A percentile compares a stretch with the other conserved stretches of the same genome.
Conservation (phyloP, 2,888 invertebrate genomes). For the Aspidapion aeneum region DNA sequence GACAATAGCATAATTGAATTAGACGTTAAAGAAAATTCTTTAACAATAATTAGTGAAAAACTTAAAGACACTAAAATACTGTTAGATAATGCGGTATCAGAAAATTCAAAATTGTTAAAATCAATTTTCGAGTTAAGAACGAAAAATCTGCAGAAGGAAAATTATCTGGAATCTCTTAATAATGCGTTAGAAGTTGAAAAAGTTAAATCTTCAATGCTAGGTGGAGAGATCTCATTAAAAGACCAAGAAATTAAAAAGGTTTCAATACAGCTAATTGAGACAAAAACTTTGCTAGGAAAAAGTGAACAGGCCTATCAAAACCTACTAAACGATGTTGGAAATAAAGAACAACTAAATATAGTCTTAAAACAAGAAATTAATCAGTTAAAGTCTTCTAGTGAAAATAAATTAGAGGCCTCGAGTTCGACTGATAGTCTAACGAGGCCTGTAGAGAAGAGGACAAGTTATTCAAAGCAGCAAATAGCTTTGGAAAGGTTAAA, state of each 20-base stretch:
- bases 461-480: conserved; percentile 29
- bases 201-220: neutral
- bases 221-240: neutral
- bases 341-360: neutral
- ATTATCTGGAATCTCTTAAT: neutral
- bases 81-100: neutral
- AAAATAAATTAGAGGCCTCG: neutral
- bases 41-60: neutral
- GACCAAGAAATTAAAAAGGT: neutral
- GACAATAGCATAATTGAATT: neutral
- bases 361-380: neutral
- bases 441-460: conserved; percentile 10
- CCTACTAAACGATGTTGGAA: neutral
- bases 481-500: conserved; percentile 26
- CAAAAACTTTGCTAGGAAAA: conserved; percentile 4
- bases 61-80: neutral
- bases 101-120: neutral
- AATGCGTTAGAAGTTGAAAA: neutral
- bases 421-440: neutral
- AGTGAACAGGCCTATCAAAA: neutral
- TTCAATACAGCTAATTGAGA: conserved; percentile 1
- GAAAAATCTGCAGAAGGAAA: neutral
- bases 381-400: neutral
- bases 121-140: neutral
- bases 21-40: neutral